phyloP scores from a whole-genome alignment of 2,113 vertebrate species.

The Coracopsis vasa region DNA sequence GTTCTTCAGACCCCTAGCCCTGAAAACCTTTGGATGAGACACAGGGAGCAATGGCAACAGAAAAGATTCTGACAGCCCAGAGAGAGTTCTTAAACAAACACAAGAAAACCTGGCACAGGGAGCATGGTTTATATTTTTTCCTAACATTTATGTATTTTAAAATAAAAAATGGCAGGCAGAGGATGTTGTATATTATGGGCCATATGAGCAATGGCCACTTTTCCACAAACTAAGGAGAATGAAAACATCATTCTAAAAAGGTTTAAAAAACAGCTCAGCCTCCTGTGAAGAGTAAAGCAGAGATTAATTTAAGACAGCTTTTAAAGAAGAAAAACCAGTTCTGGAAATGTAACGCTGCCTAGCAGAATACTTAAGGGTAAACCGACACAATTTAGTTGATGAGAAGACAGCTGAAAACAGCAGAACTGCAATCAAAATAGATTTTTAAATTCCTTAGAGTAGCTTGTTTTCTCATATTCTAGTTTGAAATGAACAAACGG shows the following conservation, averaged over 20 bases:
- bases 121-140: slow-evolving; percentile 21
- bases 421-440: not conserved
- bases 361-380: not conserved
- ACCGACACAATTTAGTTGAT: not conserved
- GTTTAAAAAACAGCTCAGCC: not conserved
- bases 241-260: not conserved
- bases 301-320: not conserved
- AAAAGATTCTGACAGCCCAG: not conserved
- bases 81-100: slow-evolving; percentile 2
- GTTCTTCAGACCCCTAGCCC: not conserved
- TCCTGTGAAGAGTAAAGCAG: slow-evolving; percentile 16
- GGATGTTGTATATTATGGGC: not conserved
- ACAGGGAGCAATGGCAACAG: not conserved
- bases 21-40: not conserved
- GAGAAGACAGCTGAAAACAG: not conserved
- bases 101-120: not conserved
- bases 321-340: not conserved
- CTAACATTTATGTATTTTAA: slow-evolving; percentile 25
- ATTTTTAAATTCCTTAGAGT: not conserved
- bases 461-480: not conserved
- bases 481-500: not conserved
- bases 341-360: not conserved
- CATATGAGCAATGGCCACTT: not conserved
- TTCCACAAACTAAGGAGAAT: slow-evolving; percentile 11
- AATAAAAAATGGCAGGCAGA: slow-evolving; percentile 9